These are phyloP conservation scores for Drosophila bifasciata DNA, from an alignment of 1,140 invertebrate species.

Conservation along the genomic window DNA sequence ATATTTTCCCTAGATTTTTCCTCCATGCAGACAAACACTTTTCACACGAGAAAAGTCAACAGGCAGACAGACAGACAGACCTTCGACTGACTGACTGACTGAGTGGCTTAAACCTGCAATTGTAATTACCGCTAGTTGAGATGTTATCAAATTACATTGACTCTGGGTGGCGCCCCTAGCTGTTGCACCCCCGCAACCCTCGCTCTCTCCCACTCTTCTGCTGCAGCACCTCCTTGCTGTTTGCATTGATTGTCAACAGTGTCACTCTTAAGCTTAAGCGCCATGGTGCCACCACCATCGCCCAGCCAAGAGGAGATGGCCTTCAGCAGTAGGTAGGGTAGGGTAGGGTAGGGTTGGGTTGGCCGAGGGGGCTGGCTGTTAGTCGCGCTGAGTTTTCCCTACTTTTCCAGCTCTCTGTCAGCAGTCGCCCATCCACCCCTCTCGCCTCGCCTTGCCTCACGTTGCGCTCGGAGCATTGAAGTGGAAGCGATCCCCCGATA, in stretches of 20 bases:
- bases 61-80: too few relatives aligned
- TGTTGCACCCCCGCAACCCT: conserved; percentile 17
- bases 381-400: conserved; percentile 19
- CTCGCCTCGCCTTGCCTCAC: conserved; percentile 25
- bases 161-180: conserved; percentile 41
- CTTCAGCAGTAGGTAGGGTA: too few relatives aligned
- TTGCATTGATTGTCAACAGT: conserved; percentile 78
- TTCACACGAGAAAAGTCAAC: conserved; percentile 68
- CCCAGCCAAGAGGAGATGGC: conserved; percentile 29
- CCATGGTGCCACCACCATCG: conserved; percentile 56
- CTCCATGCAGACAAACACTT: neutral
- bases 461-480: conserved; percentile 60
- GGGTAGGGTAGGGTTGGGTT: conserved; percentile 7
- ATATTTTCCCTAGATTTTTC: conserved; percentile 12
- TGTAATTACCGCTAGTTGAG: conserved; percentile 78
- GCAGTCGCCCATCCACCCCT: conserved; percentile 12
- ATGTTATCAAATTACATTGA: conserved; percentile 76
- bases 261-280: conserved; percentile 65
- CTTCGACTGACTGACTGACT: neutral
- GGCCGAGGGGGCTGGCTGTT: conserved; percentile 5
- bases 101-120: conserved; percentile 64
- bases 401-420: conserved; percentile 2
- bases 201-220: conserved; percentile 1
- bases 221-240: conserved; percentile 54
- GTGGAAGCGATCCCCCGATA: conserved; percentile 81